Conservation (phyloP, 2,113 vertebrate species). For the Orthonyx spaldingii region DNA sequence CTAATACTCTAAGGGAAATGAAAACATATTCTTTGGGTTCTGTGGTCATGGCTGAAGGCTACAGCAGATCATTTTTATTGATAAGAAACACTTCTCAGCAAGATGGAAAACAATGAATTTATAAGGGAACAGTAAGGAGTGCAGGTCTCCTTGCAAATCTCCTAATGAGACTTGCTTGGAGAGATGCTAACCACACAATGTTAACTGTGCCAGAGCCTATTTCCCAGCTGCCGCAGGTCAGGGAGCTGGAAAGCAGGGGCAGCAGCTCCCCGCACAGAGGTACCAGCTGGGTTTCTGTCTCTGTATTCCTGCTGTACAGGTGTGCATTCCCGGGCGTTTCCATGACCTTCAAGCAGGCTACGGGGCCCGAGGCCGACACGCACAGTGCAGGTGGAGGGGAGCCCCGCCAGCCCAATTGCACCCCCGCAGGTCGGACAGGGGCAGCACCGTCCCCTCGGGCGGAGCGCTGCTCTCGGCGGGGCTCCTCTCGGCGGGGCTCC, state of each 20-base stretch:
- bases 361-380: rapidly evolving
- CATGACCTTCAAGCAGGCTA: rapidly evolving
- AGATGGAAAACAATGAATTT: background rate
- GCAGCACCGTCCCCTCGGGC: background rate
- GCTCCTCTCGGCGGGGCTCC: rapidly evolving
- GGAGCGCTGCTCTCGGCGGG: background rate
- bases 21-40: background rate
- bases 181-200: rapidly evolving
- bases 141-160: background rate
- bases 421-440: rapidly evolving
- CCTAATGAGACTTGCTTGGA: background rate
- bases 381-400: rapidly evolving
- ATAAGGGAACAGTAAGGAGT: background rate
- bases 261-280: background rate
- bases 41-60: background rate
- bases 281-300: rapidly evolving
- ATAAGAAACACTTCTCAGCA: background rate
- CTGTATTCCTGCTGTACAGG: rapidly evolving
- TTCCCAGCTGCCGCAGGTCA: background rate
- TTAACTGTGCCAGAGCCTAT: background rate
- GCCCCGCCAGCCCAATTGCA: background rate
- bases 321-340: rapidly evolving
- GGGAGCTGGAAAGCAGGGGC: background rate
- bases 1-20: background rate
- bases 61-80: background rate